Conservation (phyloP, 2,888 invertebrate genomes). For the Crioceris asparagi region DNA sequence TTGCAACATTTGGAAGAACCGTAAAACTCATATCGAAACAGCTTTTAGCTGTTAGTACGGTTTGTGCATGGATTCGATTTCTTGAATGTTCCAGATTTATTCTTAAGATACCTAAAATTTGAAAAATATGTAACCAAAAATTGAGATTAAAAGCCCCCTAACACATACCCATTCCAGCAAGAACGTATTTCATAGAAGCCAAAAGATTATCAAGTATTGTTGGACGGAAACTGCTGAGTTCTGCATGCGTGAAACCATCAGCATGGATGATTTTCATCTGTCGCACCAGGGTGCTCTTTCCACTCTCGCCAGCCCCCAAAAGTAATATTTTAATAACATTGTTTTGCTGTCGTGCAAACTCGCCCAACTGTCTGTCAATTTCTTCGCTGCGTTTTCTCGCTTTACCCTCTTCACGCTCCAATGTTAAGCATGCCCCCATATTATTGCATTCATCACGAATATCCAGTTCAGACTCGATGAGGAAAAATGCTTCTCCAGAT, state of each 20-base stretch:
- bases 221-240: conserved; percentile 50
- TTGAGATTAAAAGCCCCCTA: too few relatives aligned
- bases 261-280: conserved; percentile 62
- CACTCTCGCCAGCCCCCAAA: conserved; percentile 55
- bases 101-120: too few relatives aligned
- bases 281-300: conserved; percentile 56
- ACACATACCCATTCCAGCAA: conserved; percentile 57
- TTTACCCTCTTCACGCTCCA: conserved; percentile 49
- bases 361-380: conserved; percentile 48
- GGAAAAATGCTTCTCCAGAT: too few relatives aligned
- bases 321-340: conserved; percentile 53
- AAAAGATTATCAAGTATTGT: conserved; percentile 54
- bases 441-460: conserved; percentile 30
- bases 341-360: conserved; percentile 46
- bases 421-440: conserved; percentile 53
- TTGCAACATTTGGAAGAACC: conserved; percentile 43
- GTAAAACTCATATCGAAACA: conserved; percentile 46
- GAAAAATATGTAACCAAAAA: too few relatives aligned
- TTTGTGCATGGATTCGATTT: conserved; percentile 47
- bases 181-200: conserved; percentile 56
- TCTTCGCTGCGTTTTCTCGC: conserved; percentile 49
- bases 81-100: conserved; percentile 50
- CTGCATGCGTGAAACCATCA: conserved; percentile 51
- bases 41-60: conserved; percentile 41
- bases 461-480: too few relatives aligned